Base-by-base conservation (phyloP, 1,140 invertebrate genomes). In the Parapsyche elsis region DNA sequence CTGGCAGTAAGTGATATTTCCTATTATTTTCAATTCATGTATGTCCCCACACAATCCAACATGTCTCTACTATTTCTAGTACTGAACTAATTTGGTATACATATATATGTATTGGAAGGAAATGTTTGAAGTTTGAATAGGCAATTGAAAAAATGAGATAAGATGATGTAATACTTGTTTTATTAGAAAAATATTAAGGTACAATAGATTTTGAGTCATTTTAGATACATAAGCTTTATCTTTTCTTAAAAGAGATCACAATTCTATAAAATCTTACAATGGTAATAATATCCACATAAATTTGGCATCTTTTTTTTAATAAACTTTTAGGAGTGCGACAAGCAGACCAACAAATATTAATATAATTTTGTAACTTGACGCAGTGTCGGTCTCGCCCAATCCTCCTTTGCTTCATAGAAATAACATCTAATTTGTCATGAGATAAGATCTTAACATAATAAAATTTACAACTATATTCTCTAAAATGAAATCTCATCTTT, bases 1-100 rank as follows among this genome's bases (percentile, higher is more conserved):
- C 79, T 89, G 53, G 87, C 92, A 85, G 92, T 93, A 84, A 93
- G 92, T 92, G 9, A 46, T 9, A 59, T 76, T 76, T 81, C 23
- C 44, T n/a, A n/a, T n/a, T n/a, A n/a, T n/a, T n/a, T 46, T 26
- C 76, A 30, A 46, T 81, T 79, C 79, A n/a, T 81, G 78, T 79
- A 23, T 21, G 5, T 24, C 7, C 5, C 4, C 12, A 67, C 10
- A 23, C 19, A 23, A 26, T 26, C 9, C 23, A 71, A 71, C n/a
- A n/a, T n/a, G n/a, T n/a, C n/a, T n/a, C n/a, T n/a, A 46, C 14
- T 71, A 5, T 46, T 74, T 74, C n/a, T n/a, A n/a, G n/a, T n/a
- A n/a, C n/a, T n/a, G n/a, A n/a, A n/a, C n/a, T n/a, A n/a, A n/a
- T n/a, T n/a, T n/a, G n/a, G n/a, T n/a, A n/a, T n/a, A n/a, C n/a